Evolutionary conservation across 1,140 invertebrate genomes (phyloP), one percentile per base, ranked within the genome.

Genomic region (Bombus ignitus): DNA sequence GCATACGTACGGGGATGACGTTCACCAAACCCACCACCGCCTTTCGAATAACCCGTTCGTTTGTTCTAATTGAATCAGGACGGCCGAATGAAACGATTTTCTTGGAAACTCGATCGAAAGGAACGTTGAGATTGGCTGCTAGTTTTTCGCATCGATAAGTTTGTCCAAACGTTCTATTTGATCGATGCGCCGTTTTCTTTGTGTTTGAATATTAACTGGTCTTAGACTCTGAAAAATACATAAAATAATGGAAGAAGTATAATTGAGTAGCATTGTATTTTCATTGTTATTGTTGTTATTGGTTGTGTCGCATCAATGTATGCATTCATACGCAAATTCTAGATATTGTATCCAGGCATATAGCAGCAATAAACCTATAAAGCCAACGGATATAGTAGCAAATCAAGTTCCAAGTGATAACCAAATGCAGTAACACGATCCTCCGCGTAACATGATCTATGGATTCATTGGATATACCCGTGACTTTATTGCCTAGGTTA

Each of bases 1-100:
- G 82, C 88, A 89, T 87, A 90, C 82, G 71, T 87, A 76, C 87
- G 76, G 39, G 80, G 59, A 32, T 59, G 78, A 62, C 77, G 78
- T 59, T 78, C 75, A 44, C n/a, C 66, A 35, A 59, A 42, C 82
- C 0, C 10, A 2, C 65, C 32, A 15, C 32, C 65, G 2, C n/a
- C 10, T n/a, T 35, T 5, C 32, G 22, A 22, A 32, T 32, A n/a
- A 47, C 6, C 74, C 5, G 28, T 8, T 53, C 42, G 73, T 6
- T 47, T 9, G 25, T 66, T 53, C 73, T 68, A 76, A 83, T 76
- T 32, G 42, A 12, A 75, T 66, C 81, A 42, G 32, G 6, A 18
- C 13, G 37, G 22, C 1, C n/a, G 28, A 81, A 37, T 57, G 59
- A n/a, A 53, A 53, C 44, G 39, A 53, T 62, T 68, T 53, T 18